These are phyloP conservation scores for Dryobates pubescens DNA, from an alignment of 2,797 vertebrate genomes.

Conservation along the genomic window DNA sequence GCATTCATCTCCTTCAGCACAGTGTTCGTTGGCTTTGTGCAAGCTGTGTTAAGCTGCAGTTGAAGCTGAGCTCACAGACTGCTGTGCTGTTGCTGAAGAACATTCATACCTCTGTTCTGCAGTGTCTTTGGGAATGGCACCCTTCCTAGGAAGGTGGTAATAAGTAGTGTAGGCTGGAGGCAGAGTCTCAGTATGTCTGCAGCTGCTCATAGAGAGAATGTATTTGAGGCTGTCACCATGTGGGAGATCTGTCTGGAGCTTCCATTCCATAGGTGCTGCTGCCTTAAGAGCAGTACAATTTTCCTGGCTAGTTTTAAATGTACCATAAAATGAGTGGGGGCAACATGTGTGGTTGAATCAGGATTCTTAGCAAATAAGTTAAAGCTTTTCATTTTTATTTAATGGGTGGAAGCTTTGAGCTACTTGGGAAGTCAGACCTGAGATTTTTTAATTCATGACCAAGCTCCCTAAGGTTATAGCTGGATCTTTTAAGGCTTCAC, in stretches of 20 bases:
- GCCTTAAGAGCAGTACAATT: not conserved
- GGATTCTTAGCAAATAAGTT: not conserved
- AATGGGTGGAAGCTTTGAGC: not conserved
- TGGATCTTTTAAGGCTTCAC: not conserved
- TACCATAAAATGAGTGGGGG: not conserved
- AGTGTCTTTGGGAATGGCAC: not conserved
- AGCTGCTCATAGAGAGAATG: not conserved
- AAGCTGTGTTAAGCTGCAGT: not conserved
- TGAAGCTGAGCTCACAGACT: not conserved
- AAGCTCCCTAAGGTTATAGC: not conserved
- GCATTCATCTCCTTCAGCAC: not conserved
- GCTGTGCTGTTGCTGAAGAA: not conserved
- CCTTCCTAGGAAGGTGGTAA: not conserved
- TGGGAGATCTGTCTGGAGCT: not conserved
- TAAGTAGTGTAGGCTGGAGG: not conserved
- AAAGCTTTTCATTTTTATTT: not conserved
- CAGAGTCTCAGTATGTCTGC: not conserved
- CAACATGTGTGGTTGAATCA: not conserved
- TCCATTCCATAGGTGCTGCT: not conserved
- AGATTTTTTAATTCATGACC: not conserved
- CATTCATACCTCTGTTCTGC: not conserved
- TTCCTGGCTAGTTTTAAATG: not conserved
- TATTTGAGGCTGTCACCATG: not conserved
- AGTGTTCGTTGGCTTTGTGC: not conserved
- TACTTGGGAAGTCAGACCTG: not conserved